Base-by-base conservation (phyloP, 2,797 vertebrate species). In the Diplodus puntazzo region DNA sequence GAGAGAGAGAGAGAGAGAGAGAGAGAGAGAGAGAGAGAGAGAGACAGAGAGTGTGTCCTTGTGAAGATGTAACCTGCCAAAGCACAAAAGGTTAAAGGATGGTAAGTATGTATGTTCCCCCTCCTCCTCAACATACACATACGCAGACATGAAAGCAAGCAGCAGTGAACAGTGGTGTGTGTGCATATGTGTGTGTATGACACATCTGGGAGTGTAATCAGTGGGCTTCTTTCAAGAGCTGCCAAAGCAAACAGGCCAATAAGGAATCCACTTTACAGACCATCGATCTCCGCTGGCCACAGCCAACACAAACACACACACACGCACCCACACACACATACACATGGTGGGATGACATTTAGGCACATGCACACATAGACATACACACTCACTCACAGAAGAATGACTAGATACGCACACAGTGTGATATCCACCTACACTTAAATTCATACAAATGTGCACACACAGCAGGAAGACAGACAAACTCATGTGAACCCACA, bases 221-320 rank as follows among this genome's bases (percentile, higher is more conserved):
- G 96, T 91, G 93, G 93, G 95, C 94, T 92, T 91, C 97, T 98
- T 98, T 99, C 95, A 99, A 98, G 96, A 95, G 90, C 95, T 97
- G 98, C 98, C 98, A 99, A 99, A 97, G 96, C 96, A 98, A 98
- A 98, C 97, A 98, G 95, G 94, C 96, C 96, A 98, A 98, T 98
- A 98, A 97, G 97, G 97, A 98, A 98, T 98, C 97, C 97, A 99
- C 97, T 98, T 98, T 98, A 96, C 97, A 98, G 97, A 97, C 97
- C 97, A 98, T 98, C 97, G 97, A 98, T 98, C 97, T 96, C 95
- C 91, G 88, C 92, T 82, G 82, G 94, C 95, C 95, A 95, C 94
- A 95, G 97, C 97, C 97, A 98, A 99, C 95, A 96, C 96, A 98
- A 97, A 98, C 96, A 98, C 94, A 94, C 94, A 48, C 79, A 77